A percentile compares a stretch with the other conserved stretches of the same genome.
Conservation (phyloP, 2,888 invertebrate genomes). For the Horisme vitalbata region DNA sequence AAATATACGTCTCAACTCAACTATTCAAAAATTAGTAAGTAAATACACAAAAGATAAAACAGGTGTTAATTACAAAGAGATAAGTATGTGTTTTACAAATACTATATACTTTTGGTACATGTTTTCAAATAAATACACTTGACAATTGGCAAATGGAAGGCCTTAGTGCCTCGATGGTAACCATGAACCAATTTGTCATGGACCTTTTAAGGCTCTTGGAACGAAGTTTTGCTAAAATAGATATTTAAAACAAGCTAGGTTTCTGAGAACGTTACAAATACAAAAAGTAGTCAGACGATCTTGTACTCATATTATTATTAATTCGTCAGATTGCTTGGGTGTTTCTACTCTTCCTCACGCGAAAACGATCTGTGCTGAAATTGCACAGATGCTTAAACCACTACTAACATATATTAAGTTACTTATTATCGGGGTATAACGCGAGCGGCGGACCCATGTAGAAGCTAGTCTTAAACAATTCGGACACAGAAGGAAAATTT, state of each 20-base stretch:
- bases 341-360: too few species aligned
- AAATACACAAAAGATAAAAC: background rate
- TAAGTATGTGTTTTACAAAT: background rate
- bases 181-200: constrained; percentile 21
- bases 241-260: constrained; percentile 25
- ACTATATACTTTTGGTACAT: background rate
- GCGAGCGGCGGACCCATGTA: too few species aligned
- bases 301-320: background rate
- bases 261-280: constrained; percentile 20
- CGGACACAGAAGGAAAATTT: background rate
- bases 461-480: too few species aligned
- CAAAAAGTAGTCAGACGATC: constrained; percentile 6
- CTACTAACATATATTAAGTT: too few species aligned
- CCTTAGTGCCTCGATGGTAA: constrained; percentile 14
- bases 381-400: too few species aligned
- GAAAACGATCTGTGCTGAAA: too few species aligned
- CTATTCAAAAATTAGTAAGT: background rate
- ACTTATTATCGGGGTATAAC: too few species aligned
- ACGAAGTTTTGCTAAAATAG: constrained; percentile 31
- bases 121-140: background rate
- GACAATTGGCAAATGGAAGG: constrained; percentile 12
- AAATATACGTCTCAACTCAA: too few species aligned
- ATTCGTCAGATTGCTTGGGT: too few species aligned
- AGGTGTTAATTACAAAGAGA: background rate
- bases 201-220: constrained; percentile 25